A percentile compares a stretch with the other conserved stretches of the same genome.
Evolutionary conservation across 2,113 vertebrate species (phyloP).

Genomic region (Aythya baeri): DNA sequence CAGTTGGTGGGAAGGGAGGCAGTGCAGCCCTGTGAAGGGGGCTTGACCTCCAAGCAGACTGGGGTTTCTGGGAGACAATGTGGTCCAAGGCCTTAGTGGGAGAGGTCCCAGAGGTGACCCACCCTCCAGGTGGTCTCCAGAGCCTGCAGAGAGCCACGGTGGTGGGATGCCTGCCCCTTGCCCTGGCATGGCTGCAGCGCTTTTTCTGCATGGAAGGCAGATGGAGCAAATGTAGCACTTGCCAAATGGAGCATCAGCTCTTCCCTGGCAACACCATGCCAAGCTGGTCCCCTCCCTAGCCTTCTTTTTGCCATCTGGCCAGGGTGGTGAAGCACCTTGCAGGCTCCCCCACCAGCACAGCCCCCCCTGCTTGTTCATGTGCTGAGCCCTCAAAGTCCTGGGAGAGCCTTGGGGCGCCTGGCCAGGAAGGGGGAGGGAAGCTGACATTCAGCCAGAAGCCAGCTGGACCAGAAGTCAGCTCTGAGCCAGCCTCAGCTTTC

Average conservation of each 20-base stretch:
- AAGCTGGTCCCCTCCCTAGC: not conserved
- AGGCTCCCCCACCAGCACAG: not conserved
- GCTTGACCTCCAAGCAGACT: not conserved
- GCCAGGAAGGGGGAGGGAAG: not conserved
- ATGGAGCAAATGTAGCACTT: not conserved
- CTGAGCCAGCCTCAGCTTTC: not conserved
- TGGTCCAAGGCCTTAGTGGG: not conserved
- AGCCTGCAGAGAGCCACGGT: not conserved
- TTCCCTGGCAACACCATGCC: not conserved
- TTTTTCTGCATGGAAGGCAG: not conserved
- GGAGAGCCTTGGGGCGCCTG: not conserved
- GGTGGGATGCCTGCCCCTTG: not conserved
- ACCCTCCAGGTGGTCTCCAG: not conserved
- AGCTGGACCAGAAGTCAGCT: not conserved
- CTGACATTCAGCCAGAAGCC: accelerated
- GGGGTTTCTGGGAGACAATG: no score
- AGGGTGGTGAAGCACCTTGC: not conserved
- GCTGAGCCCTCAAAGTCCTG: not conserved
- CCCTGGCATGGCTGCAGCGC: not conserved
- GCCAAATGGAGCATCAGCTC: not conserved
- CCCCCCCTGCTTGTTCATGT: not conserved
- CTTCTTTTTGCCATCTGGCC: not conserved
- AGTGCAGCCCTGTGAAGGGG: not conserved
- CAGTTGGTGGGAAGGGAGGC: not conserved
- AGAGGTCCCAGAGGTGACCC: not conserved